Conservation (phyloP, 2,888 invertebrate species). For the Bedellia somnulentella region DNA sequence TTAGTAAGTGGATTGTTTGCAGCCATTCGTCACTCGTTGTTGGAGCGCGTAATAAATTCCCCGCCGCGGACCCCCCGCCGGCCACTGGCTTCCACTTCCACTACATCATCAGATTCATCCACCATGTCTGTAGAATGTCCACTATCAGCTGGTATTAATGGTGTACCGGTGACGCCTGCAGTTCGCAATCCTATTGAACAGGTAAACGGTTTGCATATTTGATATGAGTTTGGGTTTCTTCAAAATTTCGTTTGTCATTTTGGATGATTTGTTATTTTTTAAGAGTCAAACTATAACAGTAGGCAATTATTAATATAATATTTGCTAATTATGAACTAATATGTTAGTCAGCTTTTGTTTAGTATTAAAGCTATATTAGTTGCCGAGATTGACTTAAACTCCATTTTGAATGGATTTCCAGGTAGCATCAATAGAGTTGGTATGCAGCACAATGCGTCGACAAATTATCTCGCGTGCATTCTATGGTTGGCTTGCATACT, state of each 20-base stretch:
- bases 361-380: too few species aligned
- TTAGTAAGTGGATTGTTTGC: too few species aligned
- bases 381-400: too few species aligned
- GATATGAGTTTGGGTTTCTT: too few species aligned
- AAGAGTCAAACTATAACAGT: too few species aligned
- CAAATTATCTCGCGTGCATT: constrained; percentile 95
- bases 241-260: too few species aligned
- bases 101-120: constrained; percentile 67
- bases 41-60: constrained; percentile 57
- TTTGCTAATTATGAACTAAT: too few species aligned
- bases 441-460: constrained; percentile 92
- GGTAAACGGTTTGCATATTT: too few species aligned
- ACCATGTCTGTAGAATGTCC: constrained; percentile 56
- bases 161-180: constrained; percentile 18
- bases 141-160: constrained; percentile 32
- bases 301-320: too few species aligned
- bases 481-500: constrained; percentile 95
- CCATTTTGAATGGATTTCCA: too few species aligned
- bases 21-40: constrained; percentile 71
- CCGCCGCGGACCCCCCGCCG: constrained; percentile 52
- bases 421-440: constrained; percentile 68
- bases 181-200: constrained; percentile 29
- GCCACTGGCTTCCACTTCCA: constrained; percentile 68
- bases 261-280: too few species aligned
- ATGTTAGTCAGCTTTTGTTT: too few species aligned